A percentile compares a stretch with the other conserved stretches of the same genome.
Evolutionary conservation across 1,140 invertebrate species (phyloP).

Genomic region (Hydropsyche tenuis): DNA sequence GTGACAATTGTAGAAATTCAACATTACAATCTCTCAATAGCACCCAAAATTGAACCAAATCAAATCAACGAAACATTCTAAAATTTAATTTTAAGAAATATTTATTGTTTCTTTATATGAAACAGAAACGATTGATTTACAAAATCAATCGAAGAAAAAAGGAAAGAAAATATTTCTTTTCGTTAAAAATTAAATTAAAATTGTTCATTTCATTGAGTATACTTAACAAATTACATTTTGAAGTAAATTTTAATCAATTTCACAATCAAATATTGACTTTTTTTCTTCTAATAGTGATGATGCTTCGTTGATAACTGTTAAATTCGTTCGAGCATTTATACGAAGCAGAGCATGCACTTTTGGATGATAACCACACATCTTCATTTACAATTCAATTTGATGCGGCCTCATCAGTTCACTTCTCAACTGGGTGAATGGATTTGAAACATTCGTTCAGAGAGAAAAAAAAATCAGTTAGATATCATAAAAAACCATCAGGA

Average conservation of each 20-base stretch:
- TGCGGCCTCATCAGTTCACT: conserved; percentile 22
- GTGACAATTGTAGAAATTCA: conserved; percentile 20
- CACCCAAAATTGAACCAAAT: neutral
- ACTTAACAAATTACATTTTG: no score
- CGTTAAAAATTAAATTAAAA: no score
- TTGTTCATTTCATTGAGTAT: no score
- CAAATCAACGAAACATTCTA: neutral
- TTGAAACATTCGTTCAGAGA: neutral
- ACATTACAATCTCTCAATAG: neutral
- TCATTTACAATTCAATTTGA: conserved; percentile 33
- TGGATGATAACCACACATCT: conserved; percentile 27
- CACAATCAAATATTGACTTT: no score
- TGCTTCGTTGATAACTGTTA: neutral
- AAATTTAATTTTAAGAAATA: no score
- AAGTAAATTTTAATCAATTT: no score
- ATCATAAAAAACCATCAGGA: no score
- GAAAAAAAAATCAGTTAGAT: neutral
- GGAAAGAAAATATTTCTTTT: no score
- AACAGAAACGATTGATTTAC: no score
- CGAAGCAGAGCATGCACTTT: conserved; percentile 27
- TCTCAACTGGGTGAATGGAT: conserved; percentile 31
- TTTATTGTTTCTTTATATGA: no score
- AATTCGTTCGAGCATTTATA: neutral
- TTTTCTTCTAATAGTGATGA: no score
- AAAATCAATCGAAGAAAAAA: no score